Evolutionary conservation across 1,140 invertebrate species (phyloP), one percentile per base, ranked within the genome.

Genomic region (Diploscapter pachys): DNA sequence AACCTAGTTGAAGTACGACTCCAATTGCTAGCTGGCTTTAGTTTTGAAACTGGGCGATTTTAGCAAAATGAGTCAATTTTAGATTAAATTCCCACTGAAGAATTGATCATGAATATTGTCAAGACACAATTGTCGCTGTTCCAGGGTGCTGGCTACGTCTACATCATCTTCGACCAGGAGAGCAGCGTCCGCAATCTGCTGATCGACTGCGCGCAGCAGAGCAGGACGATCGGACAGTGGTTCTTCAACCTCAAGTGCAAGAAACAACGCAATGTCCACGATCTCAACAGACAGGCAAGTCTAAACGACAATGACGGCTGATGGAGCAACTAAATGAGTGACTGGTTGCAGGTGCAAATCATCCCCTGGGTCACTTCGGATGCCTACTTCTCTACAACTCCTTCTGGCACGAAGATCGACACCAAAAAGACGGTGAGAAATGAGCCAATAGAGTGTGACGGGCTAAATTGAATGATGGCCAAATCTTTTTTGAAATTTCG

Each of bases 301-400:
- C 4, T 73, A 6, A 50, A 49, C 13, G 59, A 49, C 4, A 5
- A 90, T 92, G 78, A 90, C 90, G 3, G 86, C 91, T 94, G 86
- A 92, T 93, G 86, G 84, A 86, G 82, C 75, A 70, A n/a, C 9
- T 75, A 73, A 78, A 8, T 67, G 31, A 63, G 4, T 11, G 4
- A 52, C 4, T 55, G 6, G 68, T 75, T 77, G 3, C 51, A 94
- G 92, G 93, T 94, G 59, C 93, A 97, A 88, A 92, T 98, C 6
- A 98, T 98, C 84, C 95, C 96, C 3, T 99, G 96, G 96, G 90
- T 91, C 62, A 88, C 96, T 75, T 90, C 90, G 80, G 93, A 98
- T 86, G 92, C 92, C 31, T 72, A 13, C 6, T 72, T 67, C 50
- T 72, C 4, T 64, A 57, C 31, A 63, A 72, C 61, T 48, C 71